phyloP scores from a whole-genome alignment of 1,140 invertebrate species.

The Limonius californicus region DNA sequence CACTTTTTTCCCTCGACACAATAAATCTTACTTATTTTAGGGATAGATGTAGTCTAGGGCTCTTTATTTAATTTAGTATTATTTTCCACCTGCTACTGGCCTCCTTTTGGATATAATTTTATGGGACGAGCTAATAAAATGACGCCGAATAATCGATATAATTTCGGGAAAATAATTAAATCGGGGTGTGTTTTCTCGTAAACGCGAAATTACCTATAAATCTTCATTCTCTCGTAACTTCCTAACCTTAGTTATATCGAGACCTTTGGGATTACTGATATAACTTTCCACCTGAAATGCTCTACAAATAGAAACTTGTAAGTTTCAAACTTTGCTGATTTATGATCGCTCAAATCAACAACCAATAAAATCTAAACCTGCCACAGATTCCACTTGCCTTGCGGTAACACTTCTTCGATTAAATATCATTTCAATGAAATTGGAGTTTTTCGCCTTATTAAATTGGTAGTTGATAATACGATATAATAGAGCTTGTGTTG shows the following conservation, averaged over 20 bases:
- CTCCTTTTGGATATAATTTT: neutral
- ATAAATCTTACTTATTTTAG: conserved; percentile 13
- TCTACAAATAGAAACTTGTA: conserved; percentile 11
- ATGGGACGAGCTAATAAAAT: no score
- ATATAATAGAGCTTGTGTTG: no score
- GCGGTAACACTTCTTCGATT: no score
- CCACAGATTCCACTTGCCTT: no score
- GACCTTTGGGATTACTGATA: conserved; percentile 2
- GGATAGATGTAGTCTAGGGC: conserved; percentile 3
- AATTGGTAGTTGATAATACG: no score
- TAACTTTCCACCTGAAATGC: neutral
- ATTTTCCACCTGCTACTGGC: neutral
- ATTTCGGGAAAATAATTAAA: conserved; percentile 4
- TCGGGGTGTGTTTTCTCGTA: neutral
- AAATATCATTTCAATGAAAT: no score
- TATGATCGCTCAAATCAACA: conserved; percentile 4
- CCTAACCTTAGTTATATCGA: conserved; percentile 4
- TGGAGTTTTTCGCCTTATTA: no score
- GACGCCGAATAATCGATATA: neutral
- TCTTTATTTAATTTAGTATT: conserved; percentile 10
- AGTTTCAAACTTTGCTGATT: conserved; percentile 9
- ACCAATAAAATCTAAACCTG: neutral
- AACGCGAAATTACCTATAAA: conserved; percentile 2
- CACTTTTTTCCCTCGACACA: conserved; percentile 14
- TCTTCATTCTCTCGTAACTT: conserved; percentile 1